These are phyloP conservation scores for Brevipalpus yothersi DNA, from an alignment of 1,140 invertebrate genomes.

Conservation along the genomic window DNA sequence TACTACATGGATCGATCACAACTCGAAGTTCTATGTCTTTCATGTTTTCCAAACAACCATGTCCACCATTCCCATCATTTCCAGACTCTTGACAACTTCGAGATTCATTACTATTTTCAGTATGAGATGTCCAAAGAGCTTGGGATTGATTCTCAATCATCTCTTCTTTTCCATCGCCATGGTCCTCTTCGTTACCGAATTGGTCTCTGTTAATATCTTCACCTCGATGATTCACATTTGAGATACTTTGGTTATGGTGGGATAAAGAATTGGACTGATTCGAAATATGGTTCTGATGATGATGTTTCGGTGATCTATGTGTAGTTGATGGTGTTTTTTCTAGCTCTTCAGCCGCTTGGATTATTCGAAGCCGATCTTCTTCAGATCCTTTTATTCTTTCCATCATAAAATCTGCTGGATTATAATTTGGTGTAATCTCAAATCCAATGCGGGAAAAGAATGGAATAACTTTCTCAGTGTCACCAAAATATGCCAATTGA, in stretches of 20 bases:
- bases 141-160: not conserved
- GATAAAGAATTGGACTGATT: not conserved
- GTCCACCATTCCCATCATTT: not conserved
- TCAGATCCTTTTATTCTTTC: constrained; percentile 32
- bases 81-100: not conserved
- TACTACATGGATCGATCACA: not conserved
- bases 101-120: not conserved
- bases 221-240: not conserved
- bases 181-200: not conserved
- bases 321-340: not conserved
- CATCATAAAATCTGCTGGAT: constrained; percentile 56
- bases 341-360: constrained; percentile 33
- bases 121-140: too few relatives aligned
- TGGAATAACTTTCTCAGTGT: constrained; percentile 42
- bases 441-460: constrained; percentile 48
- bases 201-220: not conserved
- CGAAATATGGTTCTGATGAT: not conserved
- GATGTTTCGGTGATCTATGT: not conserved
- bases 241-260: not conserved
- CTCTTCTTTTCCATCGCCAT: not conserved
- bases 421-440: constrained; percentile 48
- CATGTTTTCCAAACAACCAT: not conserved
- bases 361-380: constrained; percentile 39
- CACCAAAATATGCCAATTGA: constrained; percentile 52
- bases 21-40: not conserved